Evolutionary conservation across 2,797 vertebrate species (phyloP), one percentile per base, ranked within the genome.

Genomic region (Lindbergichthys nudifrons): DNA sequence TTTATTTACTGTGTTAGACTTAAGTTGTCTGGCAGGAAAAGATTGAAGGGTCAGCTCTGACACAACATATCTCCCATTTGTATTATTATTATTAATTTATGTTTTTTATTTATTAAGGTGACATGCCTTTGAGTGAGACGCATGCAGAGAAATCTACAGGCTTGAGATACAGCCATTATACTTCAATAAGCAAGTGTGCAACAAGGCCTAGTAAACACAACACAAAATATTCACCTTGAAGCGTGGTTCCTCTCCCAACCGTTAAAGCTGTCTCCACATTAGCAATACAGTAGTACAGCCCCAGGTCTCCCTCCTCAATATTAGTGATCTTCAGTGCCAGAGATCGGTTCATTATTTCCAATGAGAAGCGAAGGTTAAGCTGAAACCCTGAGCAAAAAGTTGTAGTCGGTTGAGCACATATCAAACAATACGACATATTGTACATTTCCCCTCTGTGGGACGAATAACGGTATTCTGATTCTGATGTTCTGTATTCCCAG

Each of bases 211-310:
- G 10, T 56, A 8, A 46, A 15, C 16, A 41, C 3, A 30, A 19
- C 32, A 39, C 14, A 36, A 51, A 48, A 43, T 5, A 16, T 9
- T n/a, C n/a, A 84, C 79, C 69, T 15, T 66, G 36, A 56, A 86
- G 65, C 1, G 8, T 9, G 21, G 56, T 66, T 76, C 70, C 81
- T 10, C 0, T 67, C 12, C 81, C 83, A 26, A 84, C 54, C 0
- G 2, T 47, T 23, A 84, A 36, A 10, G 0, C 21, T 0, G 21
- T 1, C 18, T 73, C 69, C 11, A 68, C 16, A 18, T 21, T 56
- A 26, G 48, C 74, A 15, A 82, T 16, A 5, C 86, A 88, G 68
- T 73, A 88, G 62, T 82, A 88, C 71, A 85, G 15, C 1, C 76
- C 81, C 30, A 84, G 71, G 43, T 86, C 83, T 3, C 0, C 6